Evolutionary conservation across 1,140 invertebrate species (phyloP).

Genomic region (Kradibia gibbosae): DNA sequence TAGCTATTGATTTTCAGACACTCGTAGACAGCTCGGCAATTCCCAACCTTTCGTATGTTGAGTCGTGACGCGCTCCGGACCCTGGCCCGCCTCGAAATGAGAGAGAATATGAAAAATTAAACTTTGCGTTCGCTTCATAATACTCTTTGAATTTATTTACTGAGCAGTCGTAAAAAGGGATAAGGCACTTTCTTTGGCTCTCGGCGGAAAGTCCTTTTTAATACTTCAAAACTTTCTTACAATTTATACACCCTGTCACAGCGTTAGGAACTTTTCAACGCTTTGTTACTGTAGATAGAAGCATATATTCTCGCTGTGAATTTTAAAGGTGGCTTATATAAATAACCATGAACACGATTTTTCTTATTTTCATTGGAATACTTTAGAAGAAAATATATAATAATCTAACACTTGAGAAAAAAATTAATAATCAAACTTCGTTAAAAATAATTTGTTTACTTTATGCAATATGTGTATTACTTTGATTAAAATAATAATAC

Average conservation of each 20-base stretch:
- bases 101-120: conserved; percentile 8
- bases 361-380: neutral
- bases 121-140: neutral
- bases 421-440: too few species aligned
- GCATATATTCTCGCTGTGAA: neutral
- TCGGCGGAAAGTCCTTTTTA: neutral
- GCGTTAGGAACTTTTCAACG: neutral
- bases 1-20: conserved; percentile 35
- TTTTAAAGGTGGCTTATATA: neutral
- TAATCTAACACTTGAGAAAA: too few species aligned
- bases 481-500: too few species aligned
- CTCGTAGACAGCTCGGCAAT: neutral
- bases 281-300: neutral
- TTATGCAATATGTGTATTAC: too few species aligned
- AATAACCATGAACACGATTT: neutral
- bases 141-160: conserved; percentile 6
- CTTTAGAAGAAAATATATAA: too few species aligned
- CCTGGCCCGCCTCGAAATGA: neutral
- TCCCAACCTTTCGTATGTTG: conserved; percentile 25
- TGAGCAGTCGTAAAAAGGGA: neutral
- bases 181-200: neutral
- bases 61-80: neutral
- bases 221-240: neutral
- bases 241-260: neutral
- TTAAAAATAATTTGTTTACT: too few species aligned